Evolutionary conservation across 2,888 invertebrate genomes (phyloP).

Genomic region (Quadriops clusia): DNA sequence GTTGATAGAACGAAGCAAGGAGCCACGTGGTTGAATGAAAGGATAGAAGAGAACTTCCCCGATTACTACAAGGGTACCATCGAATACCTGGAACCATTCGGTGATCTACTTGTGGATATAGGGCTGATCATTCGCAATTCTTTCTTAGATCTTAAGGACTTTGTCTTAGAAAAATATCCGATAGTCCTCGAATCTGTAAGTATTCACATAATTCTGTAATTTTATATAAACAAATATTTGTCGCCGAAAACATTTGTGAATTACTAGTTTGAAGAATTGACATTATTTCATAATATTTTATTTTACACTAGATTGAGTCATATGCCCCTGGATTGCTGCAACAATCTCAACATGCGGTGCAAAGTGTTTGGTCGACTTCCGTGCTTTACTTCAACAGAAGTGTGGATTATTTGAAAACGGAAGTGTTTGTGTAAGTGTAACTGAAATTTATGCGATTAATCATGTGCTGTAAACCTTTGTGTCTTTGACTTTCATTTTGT

Average conservation of each 20-base stretch:
- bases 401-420: conserved; percentile 53
- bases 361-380: conserved; percentile 39
- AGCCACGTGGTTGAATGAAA: conserved; percentile 50
- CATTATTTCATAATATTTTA: too few relatives aligned
- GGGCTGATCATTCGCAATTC: conserved; percentile 43
- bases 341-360: conserved; percentile 41
- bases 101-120: conserved; percentile 47
- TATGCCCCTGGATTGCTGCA: conserved; percentile 62
- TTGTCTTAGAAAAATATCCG: conserved; percentile 35
- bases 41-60: conserved; percentile 57
- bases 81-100: conserved; percentile 48
- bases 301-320: conserved; percentile 46
- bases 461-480: conserved; percentile 3
- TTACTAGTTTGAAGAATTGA: too few relatives aligned
- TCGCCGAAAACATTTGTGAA: too few relatives aligned
- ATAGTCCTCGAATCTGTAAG: conserved; percentile 42
- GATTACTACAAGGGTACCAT: conserved; percentile 47
- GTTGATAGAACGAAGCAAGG: conserved; percentile 50
- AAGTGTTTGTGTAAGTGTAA: conserved; percentile 66
- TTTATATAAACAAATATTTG: background rate
- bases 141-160: conserved; percentile 21
- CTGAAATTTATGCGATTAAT: background rate
- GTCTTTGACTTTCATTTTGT: conserved; percentile 6
- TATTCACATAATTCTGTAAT: conserved; percentile 16
- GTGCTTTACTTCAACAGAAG: conserved; percentile 42